These are phyloP conservation scores for Protosalanx chinensis DNA, from an alignment of 2,797 vertebrate genomes.

Conservation along the genomic window DNA sequence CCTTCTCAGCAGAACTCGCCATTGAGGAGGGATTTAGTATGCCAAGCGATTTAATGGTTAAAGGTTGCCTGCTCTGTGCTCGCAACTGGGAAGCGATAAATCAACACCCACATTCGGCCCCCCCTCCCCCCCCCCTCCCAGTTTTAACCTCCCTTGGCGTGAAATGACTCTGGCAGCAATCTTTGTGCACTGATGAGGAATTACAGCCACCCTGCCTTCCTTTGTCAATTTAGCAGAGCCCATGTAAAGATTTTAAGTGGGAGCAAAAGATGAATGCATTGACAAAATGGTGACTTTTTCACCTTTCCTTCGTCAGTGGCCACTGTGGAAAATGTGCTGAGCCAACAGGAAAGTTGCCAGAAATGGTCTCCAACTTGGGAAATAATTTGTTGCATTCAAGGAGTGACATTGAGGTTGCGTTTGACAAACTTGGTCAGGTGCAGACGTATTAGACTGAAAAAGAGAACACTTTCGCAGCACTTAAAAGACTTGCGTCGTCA, in stretches of 20 bases:
- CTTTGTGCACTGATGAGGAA: constrained; percentile 7
- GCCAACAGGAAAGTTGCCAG: background rate
- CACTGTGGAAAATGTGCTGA: background rate
- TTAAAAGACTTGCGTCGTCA: too few species aligned
- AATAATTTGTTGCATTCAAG: background rate
- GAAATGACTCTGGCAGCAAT: constrained; percentile 24
- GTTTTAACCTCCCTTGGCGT: constrained; percentile 15
- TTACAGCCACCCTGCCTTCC: constrained; percentile 6
- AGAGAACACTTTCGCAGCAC: too few species aligned
- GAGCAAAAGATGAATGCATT: constrained; percentile 5
- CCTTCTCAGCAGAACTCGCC: constrained; percentile 1
- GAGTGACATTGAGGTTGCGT: too few species aligned
- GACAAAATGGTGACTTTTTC: constrained; percentile 14
- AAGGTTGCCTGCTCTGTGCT: constrained; percentile 3
- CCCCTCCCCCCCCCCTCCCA: background rate
- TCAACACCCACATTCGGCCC: background rate
- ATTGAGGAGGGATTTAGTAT: constrained; percentile 13
- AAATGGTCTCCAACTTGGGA: background rate
- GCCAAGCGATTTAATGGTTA: constrained; percentile 12
- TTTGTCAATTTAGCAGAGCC: constrained; percentile 17
- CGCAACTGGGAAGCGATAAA: constrained; percentile 11
- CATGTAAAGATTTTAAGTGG: constrained; percentile 25
- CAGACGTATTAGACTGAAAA: too few species aligned
- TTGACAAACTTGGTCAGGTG: too few species aligned
- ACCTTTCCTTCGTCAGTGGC: background rate